A percentile compares a stretch with the other conserved stretches of the same genome.
Conservation (phyloP, 2,888 invertebrate species). For the Elgonia sp. region DNA sequence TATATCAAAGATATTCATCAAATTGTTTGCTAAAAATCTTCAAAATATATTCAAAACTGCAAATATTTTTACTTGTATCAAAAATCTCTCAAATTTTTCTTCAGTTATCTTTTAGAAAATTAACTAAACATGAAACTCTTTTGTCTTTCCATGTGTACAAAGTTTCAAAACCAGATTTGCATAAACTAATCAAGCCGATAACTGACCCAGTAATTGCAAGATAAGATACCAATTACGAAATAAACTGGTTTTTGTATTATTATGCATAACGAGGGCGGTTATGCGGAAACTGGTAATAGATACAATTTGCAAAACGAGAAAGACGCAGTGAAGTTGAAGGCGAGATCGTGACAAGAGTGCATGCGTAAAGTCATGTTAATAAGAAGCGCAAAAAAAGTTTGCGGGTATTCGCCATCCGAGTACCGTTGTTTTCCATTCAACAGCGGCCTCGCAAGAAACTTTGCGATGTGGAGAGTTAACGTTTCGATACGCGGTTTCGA, state of each 20-base stretch:
- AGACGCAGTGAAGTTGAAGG: not conserved
- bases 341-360: not conserved
- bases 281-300: slow-evolving; percentile 44
- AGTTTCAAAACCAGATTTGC: not conserved
- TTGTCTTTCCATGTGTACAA: not conserved
- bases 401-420: too few relatives aligned
- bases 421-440: too few relatives aligned
- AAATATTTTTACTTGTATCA: too few relatives aligned
- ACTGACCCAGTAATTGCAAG: slow-evolving; percentile 48
- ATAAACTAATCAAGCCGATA: slow-evolving; percentile 14
- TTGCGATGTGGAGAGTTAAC: too few relatives aligned
- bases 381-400: too few relatives aligned
- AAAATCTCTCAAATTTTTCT: too few relatives aligned
- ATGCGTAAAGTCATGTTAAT: not conserved
- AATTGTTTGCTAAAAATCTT: too few relatives aligned
- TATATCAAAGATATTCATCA: too few relatives aligned
- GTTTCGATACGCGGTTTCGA: too few relatives aligned
- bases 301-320: slow-evolving; percentile 27
- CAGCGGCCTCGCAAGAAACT: too few relatives aligned
- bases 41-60: too few relatives aligned
- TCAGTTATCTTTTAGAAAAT: too few relatives aligned
- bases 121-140: not conserved
- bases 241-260: slow-evolving; percentile 45
- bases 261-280: slow-evolving; percentile 38
- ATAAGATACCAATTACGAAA: slow-evolving; percentile 47